phyloP scores from a whole-genome alignment of 2,888 invertebrate genomes.

The Coenonympha glycerion region DNA sequence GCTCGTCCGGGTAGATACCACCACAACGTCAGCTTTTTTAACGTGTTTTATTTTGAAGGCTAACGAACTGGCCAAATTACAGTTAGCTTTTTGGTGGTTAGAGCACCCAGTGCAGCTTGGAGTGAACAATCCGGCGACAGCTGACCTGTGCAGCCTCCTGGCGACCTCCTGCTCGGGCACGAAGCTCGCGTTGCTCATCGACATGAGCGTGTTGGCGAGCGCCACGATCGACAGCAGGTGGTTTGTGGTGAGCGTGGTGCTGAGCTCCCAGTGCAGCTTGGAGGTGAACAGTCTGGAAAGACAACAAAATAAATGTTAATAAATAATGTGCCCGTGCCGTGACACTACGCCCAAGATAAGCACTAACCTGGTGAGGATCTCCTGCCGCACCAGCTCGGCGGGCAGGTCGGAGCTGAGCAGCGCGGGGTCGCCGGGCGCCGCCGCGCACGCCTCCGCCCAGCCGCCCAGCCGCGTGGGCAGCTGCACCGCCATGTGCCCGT shows the following conservation, averaged over 20 bases:
- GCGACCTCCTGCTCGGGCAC: constrained; percentile 90
- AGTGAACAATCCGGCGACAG: not conserved
- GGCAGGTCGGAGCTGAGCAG: constrained; percentile 77
- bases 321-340: not conserved
- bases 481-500: constrained; percentile 95
- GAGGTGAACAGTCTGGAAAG: constrained; percentile 84
- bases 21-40: too few species aligned
- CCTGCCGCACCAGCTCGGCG: constrained; percentile 82
- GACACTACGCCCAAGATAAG: too few species aligned
- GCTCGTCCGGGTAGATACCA: too few species aligned
- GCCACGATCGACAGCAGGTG: constrained; percentile 96
- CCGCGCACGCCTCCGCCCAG: constrained; percentile 50
- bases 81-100: too few species aligned
- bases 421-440: constrained; percentile 53
- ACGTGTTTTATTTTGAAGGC: too few species aligned
- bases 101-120: too few species aligned
- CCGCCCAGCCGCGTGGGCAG: constrained; percentile 89
- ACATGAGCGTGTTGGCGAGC: constrained; percentile 97
- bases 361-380: constrained; percentile 80
- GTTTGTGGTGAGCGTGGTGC: constrained; percentile 95
- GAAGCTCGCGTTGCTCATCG: constrained; percentile 97
- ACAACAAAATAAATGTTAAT: not conserved
- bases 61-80: too few species aligned
- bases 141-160: constrained; percentile 82
- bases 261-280: constrained; percentile 96